Evolutionary conservation across 2,888 invertebrate species (phyloP), one percentile per base, ranked within the genome.

Genomic region (Scaptomyza flava): DNA sequence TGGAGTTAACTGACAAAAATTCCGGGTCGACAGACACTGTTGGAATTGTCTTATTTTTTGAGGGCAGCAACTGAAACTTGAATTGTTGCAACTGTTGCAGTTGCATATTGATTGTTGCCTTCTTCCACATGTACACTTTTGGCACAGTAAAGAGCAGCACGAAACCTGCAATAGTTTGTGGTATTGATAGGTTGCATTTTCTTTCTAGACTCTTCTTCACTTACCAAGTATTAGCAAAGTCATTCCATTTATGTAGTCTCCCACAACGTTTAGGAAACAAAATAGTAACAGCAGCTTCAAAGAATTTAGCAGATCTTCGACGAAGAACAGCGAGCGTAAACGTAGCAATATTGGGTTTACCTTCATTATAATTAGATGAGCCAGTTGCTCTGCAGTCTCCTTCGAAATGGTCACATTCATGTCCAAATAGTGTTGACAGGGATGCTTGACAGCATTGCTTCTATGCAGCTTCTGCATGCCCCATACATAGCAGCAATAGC

Each of bases 61-160:
- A 4, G 1, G 41, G 7, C 1, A 72, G 12, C 9, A 67, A 23
- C 2, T 43, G 54, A 7, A 4, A 9, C 58, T 62, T 46, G 0
- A 79, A 12, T 3, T 48, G 14, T 9, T 56, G 51, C 12, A 76
- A 20, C 0, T 48, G 41, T 6, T 54, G 11, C 30, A 83, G 36
- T 6, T 46, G 53, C 27, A 27, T n/a, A 6, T 73, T 48, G 7
- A 72, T 50, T 2, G 53, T 8, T 1, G 58, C 31, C 14, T 60
- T 52, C 43, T 82, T 67, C 65, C 65, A 73, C 11, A 58, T 53
- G 47, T 77, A 79, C 0, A 80, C 0, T 12, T 82, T 85, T 30
- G 80, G 86, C 48, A 80, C 9, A 6, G 77, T 76, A 14, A 80
- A 80, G n/a, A 79, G 43, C 14, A 77, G 7, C 2, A 72, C 11